Conservation (phyloP, 2,888 invertebrate species). For the Leucania comma region DNA sequence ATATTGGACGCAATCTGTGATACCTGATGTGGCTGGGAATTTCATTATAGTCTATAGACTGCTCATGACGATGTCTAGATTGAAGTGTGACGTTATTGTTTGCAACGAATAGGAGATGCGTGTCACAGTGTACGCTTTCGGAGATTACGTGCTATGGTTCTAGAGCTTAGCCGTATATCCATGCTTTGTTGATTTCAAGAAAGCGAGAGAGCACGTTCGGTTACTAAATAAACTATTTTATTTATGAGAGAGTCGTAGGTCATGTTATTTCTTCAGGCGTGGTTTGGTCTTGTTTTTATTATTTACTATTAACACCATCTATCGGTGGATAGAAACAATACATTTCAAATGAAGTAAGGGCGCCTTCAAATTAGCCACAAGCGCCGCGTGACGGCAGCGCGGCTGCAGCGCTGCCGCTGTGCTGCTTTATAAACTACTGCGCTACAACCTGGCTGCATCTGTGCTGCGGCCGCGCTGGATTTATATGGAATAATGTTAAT, state of each 20-base stretch:
- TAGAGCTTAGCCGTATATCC: slow-evolving; percentile 17
- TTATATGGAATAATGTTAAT: too few relatives aligned
- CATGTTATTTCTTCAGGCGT: not conserved
- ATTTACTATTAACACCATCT: slow-evolving; percentile 10
- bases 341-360: not conserved
- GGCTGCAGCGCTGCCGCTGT: too few relatives aligned
- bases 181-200: slow-evolving; percentile 15
- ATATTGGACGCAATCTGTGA: slow-evolving; percentile 87
- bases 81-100: slow-evolving; percentile 70
- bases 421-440: too few relatives aligned
- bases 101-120: slow-evolving; percentile 54
- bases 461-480: too few relatives aligned
- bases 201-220: slow-evolving; percentile 36
- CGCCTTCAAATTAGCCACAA: too few relatives aligned
- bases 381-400: too few relatives aligned
- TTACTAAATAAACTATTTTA: slow-evolving; percentile 29
- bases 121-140: slow-evolving; percentile 27
- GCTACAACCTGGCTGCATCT: too few relatives aligned
- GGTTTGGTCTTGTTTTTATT: not conserved
- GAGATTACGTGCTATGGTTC: slow-evolving; percentile 28
- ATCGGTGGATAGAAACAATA: not conserved
- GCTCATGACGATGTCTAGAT: slow-evolving; percentile 78
- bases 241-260: slow-evolving; percentile 18
- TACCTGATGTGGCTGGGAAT: slow-evolving; percentile 86
- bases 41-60: slow-evolving; percentile 86